These are phyloP conservation scores for Cosmia pyralina DNA, from an alignment of 2,888 invertebrate genomes.

Conservation along the genomic window DNA sequence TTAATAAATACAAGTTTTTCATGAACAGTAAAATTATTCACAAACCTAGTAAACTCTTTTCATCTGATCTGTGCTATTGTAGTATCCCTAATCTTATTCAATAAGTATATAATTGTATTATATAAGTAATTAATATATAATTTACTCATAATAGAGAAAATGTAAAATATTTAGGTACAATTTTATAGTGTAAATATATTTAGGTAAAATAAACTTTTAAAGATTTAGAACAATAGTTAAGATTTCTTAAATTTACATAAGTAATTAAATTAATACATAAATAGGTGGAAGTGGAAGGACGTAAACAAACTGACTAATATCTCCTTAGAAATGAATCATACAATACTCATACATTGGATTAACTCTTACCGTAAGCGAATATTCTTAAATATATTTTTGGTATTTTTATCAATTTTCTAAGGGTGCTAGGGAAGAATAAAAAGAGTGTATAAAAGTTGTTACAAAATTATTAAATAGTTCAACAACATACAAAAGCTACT, in stretches of 20 bases:
- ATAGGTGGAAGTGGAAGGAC: conserved; percentile 45
- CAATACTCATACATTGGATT: conserved; percentile 43
- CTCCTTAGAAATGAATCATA: conserved; percentile 34
- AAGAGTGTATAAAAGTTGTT: conserved; percentile 90
- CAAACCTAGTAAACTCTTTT: conserved; percentile 48
- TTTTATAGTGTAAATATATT: conserved; percentile 64
- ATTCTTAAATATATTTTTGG: conserved; percentile 63
- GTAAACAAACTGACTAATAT: conserved; percentile 36
- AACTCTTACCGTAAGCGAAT: conserved; percentile 59
- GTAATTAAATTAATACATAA: conserved; percentile 48
- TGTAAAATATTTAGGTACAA: conserved; percentile 62
- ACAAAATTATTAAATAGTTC: conserved; percentile 89
- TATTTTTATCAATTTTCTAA: conserved; percentile 74
- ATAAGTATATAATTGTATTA: conserved; percentile 48
- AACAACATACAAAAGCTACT: conserved; percentile 90
- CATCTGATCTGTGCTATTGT: conserved; percentile 47
- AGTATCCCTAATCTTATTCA: conserved; percentile 57
- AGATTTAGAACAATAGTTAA: conserved; percentile 63
- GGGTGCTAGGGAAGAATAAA: conserved; percentile 90
- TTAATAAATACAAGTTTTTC: conserved; percentile 38
- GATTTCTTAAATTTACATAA: conserved; percentile 58
- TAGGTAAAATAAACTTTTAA: conserved; percentile 62
- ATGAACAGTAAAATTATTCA: conserved; percentile 48
- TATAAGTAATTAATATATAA: conserved; percentile 50
- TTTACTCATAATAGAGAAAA: conserved; percentile 58